Base-by-base conservation (phyloP, 2,888 invertebrate species). In the Stramonita haemastoma region DNA sequence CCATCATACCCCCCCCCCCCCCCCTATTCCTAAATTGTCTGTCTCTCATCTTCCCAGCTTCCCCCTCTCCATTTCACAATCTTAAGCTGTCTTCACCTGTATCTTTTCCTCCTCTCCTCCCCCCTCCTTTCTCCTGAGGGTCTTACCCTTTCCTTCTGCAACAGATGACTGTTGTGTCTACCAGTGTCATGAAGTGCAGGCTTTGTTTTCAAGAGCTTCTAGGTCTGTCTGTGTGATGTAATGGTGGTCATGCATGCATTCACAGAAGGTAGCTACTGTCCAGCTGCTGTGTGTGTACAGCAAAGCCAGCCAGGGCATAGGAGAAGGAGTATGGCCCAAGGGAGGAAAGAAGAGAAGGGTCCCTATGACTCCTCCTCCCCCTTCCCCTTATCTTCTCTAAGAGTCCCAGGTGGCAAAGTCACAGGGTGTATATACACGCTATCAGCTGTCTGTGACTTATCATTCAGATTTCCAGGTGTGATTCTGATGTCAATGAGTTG, bases 291-390 rank as follows among this genome's bases (percentile, higher is more conserved):
- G 8, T 56, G 57, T 85, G 73, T n/a, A 29, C n/a, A 26, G 11
- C n/a, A n/a, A 11, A 26, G 73, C n/a, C 26, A 73, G 26, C 1
- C 22, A 73, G 6, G 32, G 79, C 32, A 32, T 26, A 66, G 66
- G 66, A 11, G 32, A 0, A 79, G 34, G 79, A 17, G 11, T 11
- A 34, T n/a, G 26, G n/a, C 11, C 15, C 73, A 29, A 77, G 29
- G 29, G 73, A 77, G 73, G 79, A 86, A 70, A 32, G 70, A 66
- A 89, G 85, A 87, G 79, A 86, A 84, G 81, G 77, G 46, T 46
- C 46, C 46, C 46, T 46, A 46, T 2, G 46, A 8, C 46, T 46
- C 46, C 46, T 46, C 46, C 46, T 46, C 46, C 46, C 46, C n/a
- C n/a, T n/a, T 46, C 46, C 46, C 46, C 46, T 46, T 46, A 46